A percentile compares a stretch with the other conserved stretches of the same genome.
These are phyloP conservation scores for Cygnus olor DNA, from an alignment of 2,797 vertebrate genomes.

Conservation along the genomic window DNA sequence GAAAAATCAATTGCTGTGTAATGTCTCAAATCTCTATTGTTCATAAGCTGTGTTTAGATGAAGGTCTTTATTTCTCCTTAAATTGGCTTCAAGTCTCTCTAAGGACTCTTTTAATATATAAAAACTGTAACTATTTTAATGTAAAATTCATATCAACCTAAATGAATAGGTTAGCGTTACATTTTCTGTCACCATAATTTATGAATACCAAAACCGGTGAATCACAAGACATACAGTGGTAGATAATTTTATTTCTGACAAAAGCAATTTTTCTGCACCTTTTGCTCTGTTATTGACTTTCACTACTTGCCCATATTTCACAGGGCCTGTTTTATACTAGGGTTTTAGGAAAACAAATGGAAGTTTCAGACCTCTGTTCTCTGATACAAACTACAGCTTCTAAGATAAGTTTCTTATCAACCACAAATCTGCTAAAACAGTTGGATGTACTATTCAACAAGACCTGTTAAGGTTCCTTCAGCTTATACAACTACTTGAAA, in stretches of 20 bases:
- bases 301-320: not conserved
- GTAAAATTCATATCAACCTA: constrained; percentile 22
- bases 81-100: constrained; percentile 36
- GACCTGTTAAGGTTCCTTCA: not conserved
- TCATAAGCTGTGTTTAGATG: constrained; percentile 13
- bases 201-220: not conserved
- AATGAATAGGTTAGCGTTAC: constrained; percentile 25
- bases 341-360: not conserved
- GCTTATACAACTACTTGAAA: not conserved
- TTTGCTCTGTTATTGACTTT: not conserved
- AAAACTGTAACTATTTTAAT: constrained; percentile 46
- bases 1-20: constrained; percentile 15
- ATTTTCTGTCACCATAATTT: constrained; percentile 30
- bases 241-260: not conserved
- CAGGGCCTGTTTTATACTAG: not conserved
- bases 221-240: not conserved
- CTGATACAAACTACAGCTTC: not conserved
- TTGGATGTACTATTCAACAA: not conserved
- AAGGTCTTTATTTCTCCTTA: constrained; percentile 46
- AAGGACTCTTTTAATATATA: constrained; percentile 31
- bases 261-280: not conserved
- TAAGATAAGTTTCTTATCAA: not conserved
- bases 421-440: not conserved
- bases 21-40: constrained; percentile 12
- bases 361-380: not conserved